These are phyloP conservation scores for Iphiclides podalirius DNA, from an alignment of 2,888 invertebrate genomes.

Conservation along the genomic window DNA sequence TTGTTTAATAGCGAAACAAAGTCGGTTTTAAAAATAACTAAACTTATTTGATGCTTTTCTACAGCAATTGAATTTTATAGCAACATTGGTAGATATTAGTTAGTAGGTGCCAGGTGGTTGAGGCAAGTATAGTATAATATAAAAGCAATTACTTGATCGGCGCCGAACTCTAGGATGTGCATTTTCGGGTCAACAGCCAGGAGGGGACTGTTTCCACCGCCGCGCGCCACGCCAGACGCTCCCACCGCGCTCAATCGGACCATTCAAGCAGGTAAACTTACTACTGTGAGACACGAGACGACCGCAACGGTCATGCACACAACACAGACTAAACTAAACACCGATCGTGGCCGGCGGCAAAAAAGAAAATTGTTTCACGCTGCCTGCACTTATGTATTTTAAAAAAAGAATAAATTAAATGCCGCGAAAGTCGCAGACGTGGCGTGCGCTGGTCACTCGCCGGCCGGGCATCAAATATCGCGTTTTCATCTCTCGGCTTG, in stretches of 20 bases:
- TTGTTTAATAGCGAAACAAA: no score
- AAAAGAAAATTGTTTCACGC: slow-evolving; percentile 77
- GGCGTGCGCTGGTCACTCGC: slow-evolving; percentile 45
- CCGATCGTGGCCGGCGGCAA: slow-evolving; percentile 51
- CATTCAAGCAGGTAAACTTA: slow-evolving; percentile 21
- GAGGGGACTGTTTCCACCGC: slow-evolving; percentile 49
- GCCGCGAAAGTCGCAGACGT: slow-evolving; percentile 67
- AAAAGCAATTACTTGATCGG: slow-evolving; percentile 66
- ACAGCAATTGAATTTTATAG: no score
- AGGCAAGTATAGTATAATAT: no score
- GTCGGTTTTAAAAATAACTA: no score
- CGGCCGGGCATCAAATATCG: slow-evolving; percentile 57
- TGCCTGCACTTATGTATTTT: slow-evolving; percentile 71
- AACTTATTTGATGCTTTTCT: no score
- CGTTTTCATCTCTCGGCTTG: slow-evolving; percentile 64
- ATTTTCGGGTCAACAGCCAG: slow-evolving; percentile 53
- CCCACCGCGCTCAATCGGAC: slow-evolving; percentile 16
- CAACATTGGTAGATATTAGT: no score
- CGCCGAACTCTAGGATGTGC: slow-evolving; percentile 76
- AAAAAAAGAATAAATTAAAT: slow-evolving; percentile 73
- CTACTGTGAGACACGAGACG: slow-evolving; percentile 40
- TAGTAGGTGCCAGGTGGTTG: no score
- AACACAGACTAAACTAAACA: slow-evolving; percentile 49
- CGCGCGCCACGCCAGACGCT: slow-evolving; percentile 28
- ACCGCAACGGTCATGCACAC: slow-evolving; percentile 55